Base-by-base conservation (phyloP, 2,888 invertebrate genomes). In the Perizoma flavofasciatum region DNA sequence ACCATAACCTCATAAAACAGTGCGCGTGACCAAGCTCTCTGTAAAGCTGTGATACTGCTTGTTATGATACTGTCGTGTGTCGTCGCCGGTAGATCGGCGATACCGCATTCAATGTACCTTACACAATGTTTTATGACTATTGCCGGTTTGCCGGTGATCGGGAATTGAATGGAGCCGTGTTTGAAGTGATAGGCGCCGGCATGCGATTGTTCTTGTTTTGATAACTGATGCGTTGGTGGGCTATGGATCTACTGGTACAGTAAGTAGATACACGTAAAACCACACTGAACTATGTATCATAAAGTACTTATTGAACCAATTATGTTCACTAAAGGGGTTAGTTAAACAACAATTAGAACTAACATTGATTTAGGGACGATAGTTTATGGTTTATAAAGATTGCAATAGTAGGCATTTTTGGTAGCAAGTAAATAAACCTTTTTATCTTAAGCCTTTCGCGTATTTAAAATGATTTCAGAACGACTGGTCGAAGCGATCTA, bases 101-200 rank as follows among this genome's bases (percentile, higher is more conserved):
- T 69, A 69, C 57, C 63, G 50, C 62, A 63, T 67, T 68, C 61
- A 69, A 65, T 67, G 69, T 66, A 55, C 58, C 61, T 65, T 65
- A 65, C 65, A 62, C 59, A 57, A 68, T 69, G 61, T 64, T 69
- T 69, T 69, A 69, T 66, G 63, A 69, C 46, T 68, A 63, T 65
- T 63, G 67, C 66, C 49, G 58, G 63, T 60, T 51, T 52, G 55
- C 44, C 60, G 49, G 46, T 48, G 57, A 60, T 55, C 56, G 49
- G 54, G 52, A 46, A 64, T 65, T 68, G 56, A 65, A 68, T 68
- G 68, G 63, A 62, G 58, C 55, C 47, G 55, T 55, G 59, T 50
- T 49, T 49, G 53, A 45, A 50, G 48, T 43, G 61, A 58, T 53
- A 55, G 55, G 58, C 55, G 62, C 62, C 62, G 54, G 58, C 55